A percentile compares a stretch with the other conserved stretches of the same genome.
phyloP scores from a whole-genome alignment of 2,113 vertebrate species.

The Tachuris rubrigastra region DNA sequence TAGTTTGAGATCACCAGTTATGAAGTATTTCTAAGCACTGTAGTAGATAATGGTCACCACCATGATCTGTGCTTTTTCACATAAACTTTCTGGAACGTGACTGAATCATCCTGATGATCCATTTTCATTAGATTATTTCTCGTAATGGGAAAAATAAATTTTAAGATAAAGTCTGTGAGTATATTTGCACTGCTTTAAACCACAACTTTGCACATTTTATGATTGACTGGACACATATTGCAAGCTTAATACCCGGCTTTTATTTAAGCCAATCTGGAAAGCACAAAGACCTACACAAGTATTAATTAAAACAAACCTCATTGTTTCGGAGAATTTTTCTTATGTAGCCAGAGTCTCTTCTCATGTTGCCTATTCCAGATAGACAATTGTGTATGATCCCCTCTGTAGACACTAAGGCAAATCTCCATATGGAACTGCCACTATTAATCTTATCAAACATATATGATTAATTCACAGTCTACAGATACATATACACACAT shows the following conservation, averaged over 20 bases:
- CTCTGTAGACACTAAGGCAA: neutral
- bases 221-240: neutral
- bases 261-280: neutral
- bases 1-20: neutral
- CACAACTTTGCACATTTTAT: neutral
- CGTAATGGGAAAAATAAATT: neutral
- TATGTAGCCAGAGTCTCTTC: neutral
- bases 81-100: neutral
- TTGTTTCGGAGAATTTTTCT: neutral
- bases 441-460: neutral
- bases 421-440: neutral
- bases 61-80: neutral
- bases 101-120: neutral
- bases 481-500: neutral
- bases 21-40: neutral
- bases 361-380: neutral
- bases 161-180: neutral
- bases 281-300: neutral
- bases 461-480: neutral
- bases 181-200: accelerated
- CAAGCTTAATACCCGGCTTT: neutral
- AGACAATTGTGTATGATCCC: accelerated
- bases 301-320: neutral
- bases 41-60: neutral
- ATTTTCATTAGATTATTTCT: neutral